phyloP scores from a whole-genome alignment of 1,140 invertebrate species.

The Zaprionus vittiger region DNA sequence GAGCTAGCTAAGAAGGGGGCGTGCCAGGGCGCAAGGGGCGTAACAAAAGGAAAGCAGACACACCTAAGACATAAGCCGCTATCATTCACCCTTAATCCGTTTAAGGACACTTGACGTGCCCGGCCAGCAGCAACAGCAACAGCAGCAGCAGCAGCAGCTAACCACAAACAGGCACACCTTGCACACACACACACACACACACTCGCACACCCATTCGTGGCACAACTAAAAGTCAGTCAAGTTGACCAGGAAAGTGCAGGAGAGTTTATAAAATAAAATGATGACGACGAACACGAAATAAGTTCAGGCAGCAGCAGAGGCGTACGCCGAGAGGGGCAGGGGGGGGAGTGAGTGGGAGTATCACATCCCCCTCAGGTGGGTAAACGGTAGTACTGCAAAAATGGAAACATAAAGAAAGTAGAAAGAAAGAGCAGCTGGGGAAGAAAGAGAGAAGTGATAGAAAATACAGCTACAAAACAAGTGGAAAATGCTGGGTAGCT shows the following conservation, averaged over 20 bases:
- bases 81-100: slow-evolving; percentile 81
- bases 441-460: slow-evolving; percentile 25
- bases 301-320: slow-evolving; percentile 20
- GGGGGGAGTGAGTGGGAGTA: neutral
- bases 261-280: slow-evolving; percentile 82
- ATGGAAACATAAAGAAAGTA: slow-evolving; percentile 66
- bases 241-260: slow-evolving; percentile 78
- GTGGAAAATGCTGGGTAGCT: slow-evolving; percentile 2
- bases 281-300: slow-evolving; percentile 53
- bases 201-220: slow-evolving; percentile 14
- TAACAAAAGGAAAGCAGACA: slow-evolving; percentile 68
- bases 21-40: slow-evolving; percentile 20
- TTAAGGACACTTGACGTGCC: slow-evolving; percentile 80
- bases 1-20: neutral
- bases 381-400: slow-evolving; percentile 31
- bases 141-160: slow-evolving; percentile 28
- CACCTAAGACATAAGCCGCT: slow-evolving; percentile 80
- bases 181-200: slow-evolving; percentile 32
- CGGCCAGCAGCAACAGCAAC: slow-evolving; percentile 34
- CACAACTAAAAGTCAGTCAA: slow-evolving; percentile 80
- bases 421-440: neutral
- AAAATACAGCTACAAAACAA: slow-evolving; percentile 39
- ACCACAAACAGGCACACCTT: slow-evolving; percentile 71
- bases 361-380: neutral
- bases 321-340: neutral